Evolutionary conservation across 2,888 invertebrate genomes (phyloP), one percentile per base, ranked within the genome.

Genomic region (Zygaena filipendulae): DNA sequence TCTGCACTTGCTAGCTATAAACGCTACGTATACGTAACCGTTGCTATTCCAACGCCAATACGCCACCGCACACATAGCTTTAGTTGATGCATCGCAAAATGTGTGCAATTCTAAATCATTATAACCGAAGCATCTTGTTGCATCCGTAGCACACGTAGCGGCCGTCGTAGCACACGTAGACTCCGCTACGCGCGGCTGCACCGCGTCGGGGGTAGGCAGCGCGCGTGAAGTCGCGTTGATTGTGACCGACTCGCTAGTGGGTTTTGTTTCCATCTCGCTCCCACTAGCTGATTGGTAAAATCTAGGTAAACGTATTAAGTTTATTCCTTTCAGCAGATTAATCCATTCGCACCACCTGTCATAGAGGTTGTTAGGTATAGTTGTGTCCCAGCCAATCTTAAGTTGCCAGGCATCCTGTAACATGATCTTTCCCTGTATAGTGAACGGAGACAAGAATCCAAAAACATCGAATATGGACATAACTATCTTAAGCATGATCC

Each of bases 391-490:
- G 2, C 23, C 24, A 1, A 36, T 21, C 8, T 33, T 27, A 1
- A 6, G 2, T 12, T 25, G 25, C 36, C 45, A 43, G 3, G 33
- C 20, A 1, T 29, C 4, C 11, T 39, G 38, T 3, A 45, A 5
- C 3, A 39, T 18, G 3, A 41, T 31, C 29, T 39, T 40, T 2
- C 25, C 28, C 14, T 33, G 11, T 5, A 42, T 27, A 3, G 38
- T 35, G 5, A 35, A 25, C 3, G 42, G 42, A 6, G 24, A n/a
- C 1, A 32, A 25, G 13, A 35, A 30, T 7, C 39, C 41, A 18
- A 32, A 30, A 4, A 39, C 23, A 23, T 45, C 43, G 18, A 40
- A 41, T 1, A 43, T 24, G 1, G 36, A 32, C 30, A 36, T 38
- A 1, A 39, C 14, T 1, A 31, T 8, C 2, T 23, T 13, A 9